Evolutionary conservation across 2,797 vertebrate species (phyloP).

Genomic region (Danio albolineatus): DNA sequence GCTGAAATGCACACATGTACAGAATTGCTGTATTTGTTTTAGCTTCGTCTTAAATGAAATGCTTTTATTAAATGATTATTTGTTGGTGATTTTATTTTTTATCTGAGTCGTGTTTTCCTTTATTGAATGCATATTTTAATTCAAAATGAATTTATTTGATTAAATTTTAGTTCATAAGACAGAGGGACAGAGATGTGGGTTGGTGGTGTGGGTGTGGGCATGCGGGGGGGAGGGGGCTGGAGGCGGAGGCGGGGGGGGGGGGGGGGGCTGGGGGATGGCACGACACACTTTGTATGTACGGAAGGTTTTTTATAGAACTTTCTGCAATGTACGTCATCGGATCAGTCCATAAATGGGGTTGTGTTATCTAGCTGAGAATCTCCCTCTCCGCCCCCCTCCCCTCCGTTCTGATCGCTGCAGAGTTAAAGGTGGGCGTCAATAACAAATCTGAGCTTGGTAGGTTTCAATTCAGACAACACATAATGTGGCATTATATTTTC

Average conservation of each 20-base stretch:
- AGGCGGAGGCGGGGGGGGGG: conserved; percentile 62
- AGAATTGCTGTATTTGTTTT: neutral
- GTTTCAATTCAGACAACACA: conserved; percentile 74
- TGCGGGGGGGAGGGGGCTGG: conserved; percentile 75
- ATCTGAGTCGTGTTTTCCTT: conserved; percentile 29
- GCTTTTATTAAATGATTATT: conserved; percentile 15
- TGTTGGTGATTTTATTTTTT: conserved; percentile 19
- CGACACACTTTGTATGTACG: conserved; percentile 89
- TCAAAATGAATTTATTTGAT: conserved; percentile 20
- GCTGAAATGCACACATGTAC: neutral
- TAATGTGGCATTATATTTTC: conserved; percentile 67
- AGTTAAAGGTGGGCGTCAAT: conserved; percentile 83
- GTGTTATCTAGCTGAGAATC: conserved; percentile 86
- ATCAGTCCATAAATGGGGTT: conserved; percentile 87
- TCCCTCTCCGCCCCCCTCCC: conserved; percentile 71
- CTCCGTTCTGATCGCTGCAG: conserved; percentile 74
- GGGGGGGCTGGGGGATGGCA: conserved; percentile 83
- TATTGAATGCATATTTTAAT: conserved; percentile 1
- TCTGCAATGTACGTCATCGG: conserved; percentile 90
- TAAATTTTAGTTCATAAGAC: conserved; percentile 59
- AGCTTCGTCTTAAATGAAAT: neutral
- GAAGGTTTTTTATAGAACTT: conserved; percentile 85
- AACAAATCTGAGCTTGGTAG: conserved; percentile 81
- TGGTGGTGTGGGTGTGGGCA: conserved; percentile 80
- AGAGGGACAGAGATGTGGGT: conserved; percentile 77